phyloP scores from a whole-genome alignment of 2,113 vertebrate species.

The Xenopus laevis region DNA sequence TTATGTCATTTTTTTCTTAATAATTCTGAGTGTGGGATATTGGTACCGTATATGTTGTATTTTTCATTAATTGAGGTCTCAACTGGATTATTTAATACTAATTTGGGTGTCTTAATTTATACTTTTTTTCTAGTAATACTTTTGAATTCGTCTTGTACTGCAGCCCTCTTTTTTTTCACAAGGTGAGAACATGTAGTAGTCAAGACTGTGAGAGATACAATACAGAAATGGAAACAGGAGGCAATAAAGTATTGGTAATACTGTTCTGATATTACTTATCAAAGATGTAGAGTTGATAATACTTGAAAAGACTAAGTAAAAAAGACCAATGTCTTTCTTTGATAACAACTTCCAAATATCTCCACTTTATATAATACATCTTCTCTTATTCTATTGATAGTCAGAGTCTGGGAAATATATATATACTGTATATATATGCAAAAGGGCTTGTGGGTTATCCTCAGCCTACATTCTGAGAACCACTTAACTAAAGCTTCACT shows the following conservation, averaged over 20 bases:
- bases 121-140: slow-evolving; percentile 30
- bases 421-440: no score
- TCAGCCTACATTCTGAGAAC: no score
- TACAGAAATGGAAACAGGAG: neutral
- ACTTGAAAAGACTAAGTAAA: neutral
- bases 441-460: no score
- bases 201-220: neutral
- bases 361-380: no score
- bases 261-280: neutral
- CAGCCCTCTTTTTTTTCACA: neutral
- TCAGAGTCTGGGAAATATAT: no score
- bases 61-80: slow-evolving; percentile 65
- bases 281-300: neutral
- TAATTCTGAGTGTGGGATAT: slow-evolving; percentile 61
- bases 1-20: slow-evolving; percentile 50
- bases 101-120: slow-evolving; percentile 56
- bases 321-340: neutral
- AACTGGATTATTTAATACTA: slow-evolving; percentile 76
- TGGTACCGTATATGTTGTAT: slow-evolving; percentile 57
- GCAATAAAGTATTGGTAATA: neutral
- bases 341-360: no score
- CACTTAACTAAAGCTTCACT: no score
- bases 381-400: no score
- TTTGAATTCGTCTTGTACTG: slow-evolving; percentile 16
- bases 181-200: neutral